These are phyloP conservation scores for Ciconia nigra DNA, from an alignment of 2,797 vertebrate species.

Conservation along the genomic window DNA sequence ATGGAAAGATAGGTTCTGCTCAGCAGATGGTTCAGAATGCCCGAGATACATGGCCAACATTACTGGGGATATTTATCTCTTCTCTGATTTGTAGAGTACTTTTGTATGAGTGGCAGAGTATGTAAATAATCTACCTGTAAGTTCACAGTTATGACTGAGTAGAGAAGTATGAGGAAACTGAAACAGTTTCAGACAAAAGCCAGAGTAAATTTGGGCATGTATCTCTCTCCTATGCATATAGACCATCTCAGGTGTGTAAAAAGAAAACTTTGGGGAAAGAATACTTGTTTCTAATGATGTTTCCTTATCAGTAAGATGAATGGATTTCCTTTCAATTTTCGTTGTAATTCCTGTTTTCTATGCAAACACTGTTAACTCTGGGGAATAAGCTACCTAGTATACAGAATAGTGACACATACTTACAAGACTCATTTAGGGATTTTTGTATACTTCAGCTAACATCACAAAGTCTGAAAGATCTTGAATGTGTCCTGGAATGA, in stretches of 20 bases:
- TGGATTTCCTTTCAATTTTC: background rate
- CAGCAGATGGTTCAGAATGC: background rate
- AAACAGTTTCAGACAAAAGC: background rate
- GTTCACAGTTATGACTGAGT: background rate
- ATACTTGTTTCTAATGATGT: background rate
- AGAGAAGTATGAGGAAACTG: background rate
- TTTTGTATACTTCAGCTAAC: background rate
- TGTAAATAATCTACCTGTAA: background rate
- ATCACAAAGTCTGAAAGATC: background rate
- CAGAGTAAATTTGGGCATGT: background rate
- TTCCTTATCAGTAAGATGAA: background rate
- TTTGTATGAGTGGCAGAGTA: background rate
- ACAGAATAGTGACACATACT: background rate
- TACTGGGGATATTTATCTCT: background rate
- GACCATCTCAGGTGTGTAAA: background rate
- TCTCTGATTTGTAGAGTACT: background rate
- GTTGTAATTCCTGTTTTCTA: background rate
- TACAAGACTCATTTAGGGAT: background rate
- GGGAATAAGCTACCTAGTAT: background rate
- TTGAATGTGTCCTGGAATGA: background rate
- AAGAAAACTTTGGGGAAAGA: background rate
- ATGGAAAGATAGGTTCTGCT: background rate
- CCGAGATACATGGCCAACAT: background rate
- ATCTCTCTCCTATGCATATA: background rate
- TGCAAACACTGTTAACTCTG: background rate